Conservation (phyloP, 2,888 invertebrate genomes). For the Stegophylla sp. region DNA sequence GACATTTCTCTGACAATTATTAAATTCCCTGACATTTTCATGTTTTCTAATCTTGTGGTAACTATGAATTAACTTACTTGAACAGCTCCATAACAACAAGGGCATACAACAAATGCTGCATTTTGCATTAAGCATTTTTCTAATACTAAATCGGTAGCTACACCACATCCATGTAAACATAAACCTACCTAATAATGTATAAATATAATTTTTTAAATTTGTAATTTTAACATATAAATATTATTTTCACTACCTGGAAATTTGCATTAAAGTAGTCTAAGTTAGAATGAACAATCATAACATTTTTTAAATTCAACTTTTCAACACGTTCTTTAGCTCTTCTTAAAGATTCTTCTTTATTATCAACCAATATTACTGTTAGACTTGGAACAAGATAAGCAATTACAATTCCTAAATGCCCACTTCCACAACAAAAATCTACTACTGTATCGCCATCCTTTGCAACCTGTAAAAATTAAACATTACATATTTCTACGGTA, state of each 20-base stretch:
- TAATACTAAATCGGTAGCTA: conserved; percentile 90
- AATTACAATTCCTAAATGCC: conserved; percentile 86
- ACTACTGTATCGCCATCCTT: conserved; percentile 76
- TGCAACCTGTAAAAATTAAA: conserved; percentile 67
- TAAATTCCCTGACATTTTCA: too few relatives aligned
- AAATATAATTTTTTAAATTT: conserved; percentile 3
- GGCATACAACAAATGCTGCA: conserved; percentile 87
- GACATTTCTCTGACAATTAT: not conserved
- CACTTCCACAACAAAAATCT: conserved; percentile 94
- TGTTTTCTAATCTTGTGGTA: too few relatives aligned
- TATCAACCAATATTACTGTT: conserved; percentile 83
- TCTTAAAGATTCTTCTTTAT: conserved; percentile 84
- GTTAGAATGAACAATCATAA: conserved; percentile 84
- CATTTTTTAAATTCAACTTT: conserved; percentile 75
- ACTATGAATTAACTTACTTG: conserved; percentile 66
- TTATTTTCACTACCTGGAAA: conserved; percentile 64
- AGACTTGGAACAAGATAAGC: conserved; percentile 82
- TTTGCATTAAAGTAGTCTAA: conserved; percentile 83
- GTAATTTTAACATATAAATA: not conserved
- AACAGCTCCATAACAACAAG: conserved; percentile 92
- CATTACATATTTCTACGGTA: not conserved
- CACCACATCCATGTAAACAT: conserved; percentile 91
- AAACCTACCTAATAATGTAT: conserved; percentile 89
- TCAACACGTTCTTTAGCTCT: conserved; percentile 77
- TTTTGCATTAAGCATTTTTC: conserved; percentile 78